Base-by-base conservation (phyloP, 2,113 vertebrate species). In the Marmota monax region DNA sequence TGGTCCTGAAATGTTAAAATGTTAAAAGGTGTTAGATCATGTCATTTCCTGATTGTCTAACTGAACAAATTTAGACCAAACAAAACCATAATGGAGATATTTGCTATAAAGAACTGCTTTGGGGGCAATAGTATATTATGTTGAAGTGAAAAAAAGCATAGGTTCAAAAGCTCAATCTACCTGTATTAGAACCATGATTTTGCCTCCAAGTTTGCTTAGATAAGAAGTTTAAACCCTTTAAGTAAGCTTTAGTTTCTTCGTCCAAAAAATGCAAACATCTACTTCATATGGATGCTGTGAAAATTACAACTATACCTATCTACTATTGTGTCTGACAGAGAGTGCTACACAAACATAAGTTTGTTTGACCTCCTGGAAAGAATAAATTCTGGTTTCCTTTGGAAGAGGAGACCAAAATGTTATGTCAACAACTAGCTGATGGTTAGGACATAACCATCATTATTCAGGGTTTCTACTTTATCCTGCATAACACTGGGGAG, bases 31-130 rank as follows among this genome's bases (percentile, higher is more conserved):
- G 65, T 65, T 65, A 84, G 27, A 93, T 51, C 77, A 90, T 45
- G 45, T 76, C 61, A 88, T 85, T 96, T 94, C 78, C 53, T 80
- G n/a, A 95, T 11, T 83, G 32, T 63, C 22, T 96, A 88, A 94
- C 7, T 76, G 76, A 87, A 93, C 20, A 92, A 84, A 84, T 84
- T 34, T 45, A 94, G 78, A 70, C n/a, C 82, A 95, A 95, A 86
- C 22, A n/a, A 85, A 29, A 73, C n/a, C 34, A 73, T 91, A 94
- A 95, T 11, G 94, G 48, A 88, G 12, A 92, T 37, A 32, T 77
- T 67, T n/a, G 56, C 37, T 84, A 86, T 76, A 56, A 96, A 85
- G 65, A 94, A 88, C 2, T 93, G 23, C 37, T 67, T 1, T 65
- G 56, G 42, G 34, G 27, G 12, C 34, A 77, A 89, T 70, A 39